Base-by-base conservation (phyloP, 1,140 invertebrate genomes). In the Halesus radiatus region DNA sequence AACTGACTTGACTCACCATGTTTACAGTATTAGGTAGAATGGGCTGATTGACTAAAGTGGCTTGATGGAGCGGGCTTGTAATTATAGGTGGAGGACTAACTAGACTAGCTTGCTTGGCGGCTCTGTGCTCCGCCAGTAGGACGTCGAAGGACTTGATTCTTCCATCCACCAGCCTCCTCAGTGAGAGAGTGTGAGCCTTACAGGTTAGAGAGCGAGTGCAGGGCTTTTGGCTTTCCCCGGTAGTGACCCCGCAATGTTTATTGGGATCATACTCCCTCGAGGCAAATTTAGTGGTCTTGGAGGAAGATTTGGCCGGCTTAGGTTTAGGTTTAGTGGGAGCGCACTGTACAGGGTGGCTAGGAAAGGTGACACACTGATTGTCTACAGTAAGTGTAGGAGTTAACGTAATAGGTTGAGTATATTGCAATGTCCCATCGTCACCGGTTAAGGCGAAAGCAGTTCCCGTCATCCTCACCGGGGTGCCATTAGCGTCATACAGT, bases 201-300 rank as follows among this genome's bases (percentile, higher is more conserved):
- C 95, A 97, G 0, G 95, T 96, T 15, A 96, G 89, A 13, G 95
- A 96, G 29, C 95, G 88, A 23, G 95, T 96, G 86, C 95, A 97
- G 0, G 93, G 93, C 84, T 94, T 94, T 1, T 90, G 89, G 68
- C 91, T 92, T 81, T 94, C 93, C 3, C 91, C 90, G 74, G 92
- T 92, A 83, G 91, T 89, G 3, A 96, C 95, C 2, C 95, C 95
- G 87, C 95, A 96, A 84, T 96, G 95, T 72, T 94, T 92, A 84
- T 96, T 93, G 4, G 95, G 92, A 86, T 96, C 94, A 87, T 95
- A 96, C 84, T 95, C 94, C 74, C 95, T 90, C 73, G 93, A 90
- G 78, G 93, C 91, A 75, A 94, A 90, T 74, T 92, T 92, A 0
- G 88, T 85, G 20, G 89, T 88, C 23, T 90, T 86, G 85, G 66